Evolutionary conservation across 2,113 vertebrate genomes (phyloP), one percentile per base, ranked within the genome.

Genomic region (Dissostichus mawsoni): DNA sequence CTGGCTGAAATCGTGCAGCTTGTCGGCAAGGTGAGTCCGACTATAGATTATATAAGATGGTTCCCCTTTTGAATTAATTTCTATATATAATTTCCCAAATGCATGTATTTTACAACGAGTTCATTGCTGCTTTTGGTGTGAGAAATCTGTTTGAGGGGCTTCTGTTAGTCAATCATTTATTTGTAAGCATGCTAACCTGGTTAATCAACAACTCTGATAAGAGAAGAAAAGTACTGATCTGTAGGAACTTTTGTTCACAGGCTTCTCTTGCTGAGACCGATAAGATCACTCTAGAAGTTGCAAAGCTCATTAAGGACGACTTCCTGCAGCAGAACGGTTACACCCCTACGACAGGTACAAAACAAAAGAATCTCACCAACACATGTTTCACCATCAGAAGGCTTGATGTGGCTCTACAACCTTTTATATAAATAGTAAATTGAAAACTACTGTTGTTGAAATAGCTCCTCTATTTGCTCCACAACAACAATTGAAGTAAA

Each of bases 311-410:
- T 72, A 99, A 99, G 89, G 98, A 99, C 33, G 98, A 99, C 94
- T 99, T 98, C 90, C 95, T 99, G 86, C 98, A 99, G 83, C 98
- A 99, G 94, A 99, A 99, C 48, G 97, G 98, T 77, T 99, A 99
- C 69, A 98, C 97, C 0, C 98, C 17, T 99, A 99, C 6, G 98
- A 99, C 95, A 96, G 98, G 97, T 98, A 79, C 25, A 47, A 18
- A 70, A 78, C n/a, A 18, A 47, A 18, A 73, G 76, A n/a, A 52
- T 5, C 11, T 51, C n/a, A 10, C 6, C 18, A 12, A 64, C 41
- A 8, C 3, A 3, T 36, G 17, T 52, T 18, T 11, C n/a, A 6
- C 29, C 7, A 33, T 61, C 20, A 56, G 5, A 10, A 23, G 5
- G 10, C n/a, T 23, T 57, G 41, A 78, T 11, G 9, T 23, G 11